Conservation (phyloP, 2,888 invertebrate genomes). For the Smittia sp. region DNA sequence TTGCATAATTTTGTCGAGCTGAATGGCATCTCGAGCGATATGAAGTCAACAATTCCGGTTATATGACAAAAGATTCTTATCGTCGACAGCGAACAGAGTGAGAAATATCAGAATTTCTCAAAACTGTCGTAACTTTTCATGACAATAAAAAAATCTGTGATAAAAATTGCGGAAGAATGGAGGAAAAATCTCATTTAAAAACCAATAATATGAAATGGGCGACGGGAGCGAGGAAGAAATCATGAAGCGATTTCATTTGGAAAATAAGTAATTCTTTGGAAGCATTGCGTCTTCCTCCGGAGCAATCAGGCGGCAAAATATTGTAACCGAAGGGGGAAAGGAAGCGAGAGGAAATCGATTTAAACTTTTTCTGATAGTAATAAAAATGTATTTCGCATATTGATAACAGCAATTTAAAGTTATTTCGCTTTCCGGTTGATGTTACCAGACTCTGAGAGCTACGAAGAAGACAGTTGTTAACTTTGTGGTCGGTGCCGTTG, state of each 20-base stretch:
- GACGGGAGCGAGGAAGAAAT: conserved; percentile 21
- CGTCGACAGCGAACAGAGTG: background rate
- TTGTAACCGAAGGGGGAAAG: background rate
- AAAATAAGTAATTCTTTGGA: conserved; percentile 31
- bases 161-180: conserved; percentile 11
- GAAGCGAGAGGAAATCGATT: conserved; percentile 28
- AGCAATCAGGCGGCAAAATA: background rate
- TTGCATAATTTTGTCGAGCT: conserved; percentile 1
- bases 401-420: conserved; percentile 38
- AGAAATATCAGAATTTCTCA: conserved; percentile 27
- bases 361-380: conserved; percentile 33
- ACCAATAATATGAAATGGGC: conserved; percentile 33
- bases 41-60: background rate
- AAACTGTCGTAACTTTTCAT: conserved; percentile 33
- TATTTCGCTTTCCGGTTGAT: background rate
- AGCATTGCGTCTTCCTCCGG: background rate
- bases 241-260: conserved; percentile 38
- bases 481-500: no score
- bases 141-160: conserved; percentile 30
- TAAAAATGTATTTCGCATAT: conserved; percentile 25
- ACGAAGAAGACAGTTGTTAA: no score
- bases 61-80: conserved; percentile 8
- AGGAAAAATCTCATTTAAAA: conserved; percentile 38
- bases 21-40: background rate
- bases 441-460: no score